phyloP scores from a whole-genome alignment of 2,888 invertebrate species.

The Watsonalla cultraria region DNA sequence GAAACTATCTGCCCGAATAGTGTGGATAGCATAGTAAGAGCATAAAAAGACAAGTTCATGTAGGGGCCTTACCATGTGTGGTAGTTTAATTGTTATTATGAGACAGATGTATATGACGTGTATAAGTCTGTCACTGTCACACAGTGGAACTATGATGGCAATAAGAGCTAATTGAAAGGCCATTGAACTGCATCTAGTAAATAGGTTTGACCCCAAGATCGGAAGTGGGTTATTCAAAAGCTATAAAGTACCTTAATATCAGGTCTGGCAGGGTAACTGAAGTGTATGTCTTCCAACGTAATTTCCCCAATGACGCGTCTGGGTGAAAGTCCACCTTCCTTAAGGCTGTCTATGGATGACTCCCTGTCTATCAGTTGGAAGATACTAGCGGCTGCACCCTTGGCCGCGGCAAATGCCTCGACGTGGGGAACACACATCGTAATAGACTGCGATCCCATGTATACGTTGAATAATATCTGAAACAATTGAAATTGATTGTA shows the following conservation, averaged over 20 bases:
- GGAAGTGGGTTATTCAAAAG: no score
- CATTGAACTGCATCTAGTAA: no score
- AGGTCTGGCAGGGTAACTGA: constrained; percentile 89
- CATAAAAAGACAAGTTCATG: no score
- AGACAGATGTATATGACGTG: no score
- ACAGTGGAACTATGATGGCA: no score
- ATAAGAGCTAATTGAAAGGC: no score
- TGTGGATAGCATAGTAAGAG: no score
- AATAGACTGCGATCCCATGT: constrained; percentile 87
- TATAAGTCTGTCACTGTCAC: no score
- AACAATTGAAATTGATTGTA: constrained; percentile 2
- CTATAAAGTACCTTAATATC: constrained; percentile 80
- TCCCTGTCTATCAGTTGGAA: constrained; percentile 85
- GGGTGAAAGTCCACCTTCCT: constrained; percentile 79
- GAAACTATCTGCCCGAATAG: no score
- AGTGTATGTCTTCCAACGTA: constrained; percentile 83
- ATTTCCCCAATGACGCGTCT: constrained; percentile 82
- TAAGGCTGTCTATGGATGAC: constrained; percentile 84
- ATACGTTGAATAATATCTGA: constrained; percentile 85
- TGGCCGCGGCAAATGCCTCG: constrained; percentile 85
- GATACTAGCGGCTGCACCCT: constrained; percentile 85
- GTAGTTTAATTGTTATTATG: no score
- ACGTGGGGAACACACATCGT: constrained; percentile 86
- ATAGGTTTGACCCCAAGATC: no score
- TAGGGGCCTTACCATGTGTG: no score